Base-by-base conservation (phyloP, 2,113 vertebrate species). In the Alligator mississippiensis region DNA sequence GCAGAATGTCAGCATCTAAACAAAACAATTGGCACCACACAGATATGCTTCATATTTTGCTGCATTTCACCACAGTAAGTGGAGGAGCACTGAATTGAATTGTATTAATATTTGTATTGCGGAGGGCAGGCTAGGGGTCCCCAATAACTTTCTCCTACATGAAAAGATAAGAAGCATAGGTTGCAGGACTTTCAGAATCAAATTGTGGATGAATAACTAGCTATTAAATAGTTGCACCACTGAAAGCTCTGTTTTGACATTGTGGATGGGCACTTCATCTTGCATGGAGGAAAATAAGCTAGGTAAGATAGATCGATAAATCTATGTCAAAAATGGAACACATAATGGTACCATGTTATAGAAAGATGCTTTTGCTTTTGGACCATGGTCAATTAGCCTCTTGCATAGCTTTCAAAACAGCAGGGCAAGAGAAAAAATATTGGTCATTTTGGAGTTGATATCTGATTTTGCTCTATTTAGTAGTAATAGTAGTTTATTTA, bases 1-100 rank as follows among this genome's bases (percentile, higher is more conserved):
- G 78, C 90, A 96, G 47, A 77, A 85, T 55, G 38, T 93, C 90
- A 92, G 16, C 79, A 84, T 70, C 78, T 76, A 90, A 93, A 94
- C 82, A 96, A 91, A 97, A 90, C 28, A 80, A 90, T 11, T 82
- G 64, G 38, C 5, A 2, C 89, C 72, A 85, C 17, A 27, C 2
- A 77, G 24, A 89, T 87, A 76, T 84, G 84, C 38, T 95, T 88
- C n/a, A 30, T 83, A 84, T 82, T 94, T 87, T 66, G 30, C 90
- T 90, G 22, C 18, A 84, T 95, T 97, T 96, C 61, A 84, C 75
- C 91, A 77, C 92, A 93, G 47, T 15, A 61, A 93, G 92, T 0
- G 5, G 47, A 85, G 82, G 81, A 93, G 18, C 84, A 85, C 28
- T 90, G 58, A 93, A 89, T 58, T 92, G 64, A 88, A 95, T 93